Evolutionary conservation across 2,113 vertebrate species (phyloP).

Genomic region (Ophiodon elongatus): DNA sequence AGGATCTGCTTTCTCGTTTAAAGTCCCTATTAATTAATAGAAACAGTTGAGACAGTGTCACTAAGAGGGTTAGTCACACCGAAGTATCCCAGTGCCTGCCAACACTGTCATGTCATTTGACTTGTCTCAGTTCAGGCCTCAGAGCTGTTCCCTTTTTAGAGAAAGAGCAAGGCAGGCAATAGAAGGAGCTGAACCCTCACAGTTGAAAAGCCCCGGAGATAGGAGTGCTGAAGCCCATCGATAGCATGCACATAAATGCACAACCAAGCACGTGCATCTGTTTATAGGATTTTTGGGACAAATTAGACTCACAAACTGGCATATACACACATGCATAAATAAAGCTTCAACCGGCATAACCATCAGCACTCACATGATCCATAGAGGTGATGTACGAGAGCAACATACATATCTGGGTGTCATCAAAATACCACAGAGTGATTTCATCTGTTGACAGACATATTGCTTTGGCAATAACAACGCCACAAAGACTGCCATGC

Average conservation of each 20-base stretch:
- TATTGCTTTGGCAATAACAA: constrained; percentile 20
- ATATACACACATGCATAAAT: neutral
- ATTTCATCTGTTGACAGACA: constrained; percentile 31
- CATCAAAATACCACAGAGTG: constrained; percentile 1
- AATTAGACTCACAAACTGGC: constrained; percentile 26
- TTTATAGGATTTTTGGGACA: constrained; percentile 19
- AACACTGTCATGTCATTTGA: constrained; percentile 63
- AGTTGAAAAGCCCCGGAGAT: constrained; percentile 37
- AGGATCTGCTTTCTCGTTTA: constrained; percentile 41
- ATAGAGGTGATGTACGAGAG: constrained; percentile 20
- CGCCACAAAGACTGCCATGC: neutral
- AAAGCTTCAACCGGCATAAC: neutral
- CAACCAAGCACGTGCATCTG: constrained; percentile 24
- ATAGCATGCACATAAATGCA: constrained; percentile 24
- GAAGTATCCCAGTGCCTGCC: constrained; percentile 42
- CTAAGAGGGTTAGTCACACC: constrained; percentile 63
- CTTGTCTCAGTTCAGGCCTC: constrained; percentile 51
- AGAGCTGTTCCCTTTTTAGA: constrained; percentile 55
- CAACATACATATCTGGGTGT: constrained; percentile 27
- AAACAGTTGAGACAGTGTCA: constrained; percentile 58
- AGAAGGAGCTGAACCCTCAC: constrained; percentile 45
- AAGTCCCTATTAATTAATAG: constrained; percentile 65
- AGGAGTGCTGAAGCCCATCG: constrained; percentile 6
- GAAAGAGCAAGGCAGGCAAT: constrained; percentile 36
- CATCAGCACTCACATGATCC: constrained; percentile 11